These are phyloP conservation scores for Pegoplata infirma DNA, from an alignment of 2,888 invertebrate genomes.

Conservation along the genomic window DNA sequence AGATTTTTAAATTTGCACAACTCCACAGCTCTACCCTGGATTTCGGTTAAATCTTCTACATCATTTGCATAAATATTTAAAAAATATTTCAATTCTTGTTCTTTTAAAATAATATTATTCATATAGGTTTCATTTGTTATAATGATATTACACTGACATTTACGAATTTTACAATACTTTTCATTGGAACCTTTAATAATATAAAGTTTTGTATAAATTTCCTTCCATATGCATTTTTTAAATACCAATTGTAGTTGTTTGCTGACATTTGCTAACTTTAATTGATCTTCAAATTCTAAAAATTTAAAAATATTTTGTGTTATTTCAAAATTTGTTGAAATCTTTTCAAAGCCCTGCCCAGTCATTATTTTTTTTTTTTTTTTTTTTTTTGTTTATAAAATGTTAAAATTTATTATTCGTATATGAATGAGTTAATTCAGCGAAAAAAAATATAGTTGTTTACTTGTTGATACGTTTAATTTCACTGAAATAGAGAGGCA, in stretches of 20 bases:
- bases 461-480: too few species aligned
- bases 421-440: too few species aligned
- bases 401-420: too few species aligned
- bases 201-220: not conserved
- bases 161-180: not conserved
- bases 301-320: not conserved
- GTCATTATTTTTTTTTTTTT: constrained; percentile 5
- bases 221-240: not conserved
- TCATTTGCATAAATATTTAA: not conserved
- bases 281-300: constrained; percentile 24
- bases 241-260: constrained; percentile 3
- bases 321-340: constrained; percentile 30
- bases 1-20: not conserved
- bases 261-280: constrained; percentile 19
- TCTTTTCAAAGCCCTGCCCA: constrained; percentile 4
- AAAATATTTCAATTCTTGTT: not conserved
- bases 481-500: too few species aligned
- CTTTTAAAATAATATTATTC: not conserved
- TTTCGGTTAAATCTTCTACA: not conserved
- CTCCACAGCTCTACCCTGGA: not conserved
- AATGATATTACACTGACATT: not conserved
- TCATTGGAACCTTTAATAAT: not conserved
- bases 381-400: too few species aligned
- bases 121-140: not conserved
- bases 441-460: too few species aligned